Evolutionary conservation across 2,888 invertebrate genomes (phyloP), one percentile per base, ranked within the genome.

Genomic region (Thyatira batis): DNA sequence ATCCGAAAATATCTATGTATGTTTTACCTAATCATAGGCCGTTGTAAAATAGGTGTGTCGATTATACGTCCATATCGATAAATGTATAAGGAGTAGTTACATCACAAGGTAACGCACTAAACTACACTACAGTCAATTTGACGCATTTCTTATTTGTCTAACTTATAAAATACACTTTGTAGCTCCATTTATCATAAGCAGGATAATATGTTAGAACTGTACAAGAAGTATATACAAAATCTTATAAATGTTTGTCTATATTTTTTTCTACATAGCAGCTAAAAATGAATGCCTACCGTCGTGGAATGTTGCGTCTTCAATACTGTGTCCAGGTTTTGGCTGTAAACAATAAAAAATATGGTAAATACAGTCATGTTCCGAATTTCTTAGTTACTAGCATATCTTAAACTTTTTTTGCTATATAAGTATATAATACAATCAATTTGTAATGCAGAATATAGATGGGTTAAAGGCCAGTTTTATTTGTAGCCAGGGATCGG

Each of bases 311-410:
- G 50, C 45, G 52, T 71, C 72, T 82, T 92, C 87, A 95, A 91
- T 96, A 96, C 85, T 96, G 96, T 92, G 96, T 96, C 97, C 97
- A 97, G 93, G 95, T 97, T 93, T 96, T 97, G 80, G 97, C 97
- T 95, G 93, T 60, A 91, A 80, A 65, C 61, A 67, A 84, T 78
- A 69, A 60, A 63, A 67, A 59, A 55, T 52, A 45, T 45, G 39
- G 51, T 33, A 44, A 57, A 58, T 46, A 55, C 6, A 23, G 6
- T 23, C 23, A 23, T 4, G 23, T 23, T 23, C 6, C 6, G 6
- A 23, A 23, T 23, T 23, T 23, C 23, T n/a, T n/a, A n/a, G n/a
- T n/a, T n/a, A n/a, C n/a, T n/a, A n/a, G n/a, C n/a, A n/a, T n/a
- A n/a, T n/a, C n/a, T n/a, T n/a, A n/a, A n/a, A n/a, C n/a, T n/a